phyloP scores from a whole-genome alignment of 2,888 invertebrate species.

The Lasioglossum malachurum region DNA sequence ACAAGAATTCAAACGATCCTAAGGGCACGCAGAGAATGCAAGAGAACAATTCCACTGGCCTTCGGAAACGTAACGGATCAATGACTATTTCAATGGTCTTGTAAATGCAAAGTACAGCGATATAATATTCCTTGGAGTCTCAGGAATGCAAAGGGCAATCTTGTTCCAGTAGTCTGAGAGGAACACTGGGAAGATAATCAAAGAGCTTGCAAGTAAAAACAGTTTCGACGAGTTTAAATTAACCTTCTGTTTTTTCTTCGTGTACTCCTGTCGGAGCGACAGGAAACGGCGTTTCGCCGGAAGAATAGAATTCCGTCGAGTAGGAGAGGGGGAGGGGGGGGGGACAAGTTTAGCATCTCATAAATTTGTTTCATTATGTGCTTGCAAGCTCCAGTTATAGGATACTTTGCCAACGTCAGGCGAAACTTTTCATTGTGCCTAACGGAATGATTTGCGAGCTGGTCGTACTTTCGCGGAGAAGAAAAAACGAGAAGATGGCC shows the following conservation, averaged over 20 bases:
- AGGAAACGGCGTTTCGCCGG: not conserved
- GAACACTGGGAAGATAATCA: not conserved
- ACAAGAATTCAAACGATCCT: not conserved
- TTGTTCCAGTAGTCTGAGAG: not conserved
- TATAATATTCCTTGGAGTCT: not conserved
- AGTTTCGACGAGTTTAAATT: conserved; percentile 6
- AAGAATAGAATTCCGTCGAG: not conserved
- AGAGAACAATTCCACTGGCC: not conserved
- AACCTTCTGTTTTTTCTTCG: not conserved
- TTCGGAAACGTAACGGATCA: not conserved
- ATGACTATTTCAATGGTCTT: not conserved
- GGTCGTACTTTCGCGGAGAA: not conserved
- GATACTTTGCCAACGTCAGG: conserved; percentile 39
- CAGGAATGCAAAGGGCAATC: not conserved
- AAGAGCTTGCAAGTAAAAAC: not conserved
- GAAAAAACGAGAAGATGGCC: not conserved
- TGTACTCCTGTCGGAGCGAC: not conserved
- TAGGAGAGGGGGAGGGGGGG: not conserved
- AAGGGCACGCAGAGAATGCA: not conserved
- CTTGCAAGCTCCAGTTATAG: conserved; percentile 31
- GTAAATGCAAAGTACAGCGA: not conserved
- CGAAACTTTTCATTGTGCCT: conserved; percentile 52
- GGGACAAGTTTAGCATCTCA: conserved; percentile 25
- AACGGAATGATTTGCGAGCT: conserved; percentile 45
- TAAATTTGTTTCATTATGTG: conserved; percentile 50